Evolutionary conservation across 35 echinoderm and acorn worm species (phyloP), one percentile per base, ranked within the genome.

Genomic region (Lytechinus pictus): DNA sequence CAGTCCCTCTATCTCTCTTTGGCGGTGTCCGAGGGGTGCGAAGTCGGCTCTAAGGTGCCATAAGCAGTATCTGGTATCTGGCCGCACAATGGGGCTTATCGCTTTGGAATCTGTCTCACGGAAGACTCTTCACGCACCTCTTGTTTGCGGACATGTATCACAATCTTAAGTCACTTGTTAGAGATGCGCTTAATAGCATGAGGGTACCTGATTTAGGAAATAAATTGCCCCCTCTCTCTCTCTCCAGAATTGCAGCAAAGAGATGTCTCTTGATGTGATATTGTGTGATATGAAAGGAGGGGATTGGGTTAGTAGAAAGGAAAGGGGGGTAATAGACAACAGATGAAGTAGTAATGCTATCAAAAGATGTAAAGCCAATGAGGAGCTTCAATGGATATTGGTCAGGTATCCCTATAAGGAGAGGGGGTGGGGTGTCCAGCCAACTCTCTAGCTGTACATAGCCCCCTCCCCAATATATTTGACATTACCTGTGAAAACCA

Each of bases 131-230:
- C 66, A 79, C 66, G 66, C 66, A 79, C 66, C 66, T 24, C 66
- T 79, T 79, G 66, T 79, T 79, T 79, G 66, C 66, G 8, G 66
- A 79, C 66, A 79, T 79, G 66, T 79, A 79, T 79, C 66, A 79
- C 66, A 79, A 79, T 79, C 66, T 79, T 79, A 79, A 79, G 66
- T 79, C 19, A 79, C 66, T 79, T 79, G 66, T 79, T 79, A 79
- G 66, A 79, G 66, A 79, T 79, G 66, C 66, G 21, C 66, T 79
- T 79, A 79, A 79, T 79, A 79, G 66, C 66, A 79, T n/a, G 21
- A 24, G 66, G 66, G n/a, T n/a, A n/a, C 19, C 16, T 8, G 66
- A 79, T 79, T 79, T 79, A 16, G 66, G 66, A 79, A 79, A 79
- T 79, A 79, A 79, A 79, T 79, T 79, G 66, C 66, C 66, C 13